Percentiles rank a stretch among this genome's conserved stretches.
These are phyloP conservation scores for Potamilus streckersoni DNA, from an alignment of 1,140 invertebrate genomes.

Conservation along the genomic window DNA sequence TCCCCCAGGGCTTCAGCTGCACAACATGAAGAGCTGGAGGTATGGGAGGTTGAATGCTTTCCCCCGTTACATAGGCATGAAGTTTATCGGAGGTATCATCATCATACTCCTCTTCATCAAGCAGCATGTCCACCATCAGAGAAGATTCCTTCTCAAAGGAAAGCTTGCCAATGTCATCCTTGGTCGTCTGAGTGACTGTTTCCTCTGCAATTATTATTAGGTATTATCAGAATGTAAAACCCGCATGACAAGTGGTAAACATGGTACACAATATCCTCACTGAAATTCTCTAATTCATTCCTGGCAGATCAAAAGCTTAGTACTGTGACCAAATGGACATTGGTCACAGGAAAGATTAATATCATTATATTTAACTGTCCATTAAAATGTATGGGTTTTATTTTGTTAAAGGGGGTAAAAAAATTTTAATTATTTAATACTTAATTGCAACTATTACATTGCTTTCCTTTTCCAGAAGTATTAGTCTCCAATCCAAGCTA, in stretches of 20 bases:
- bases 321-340: too few species aligned
- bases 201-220: conserved; percentile 17
- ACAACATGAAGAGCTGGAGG: conserved; percentile 15
- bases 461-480: too few species aligned
- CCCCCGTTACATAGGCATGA: conserved; percentile 49
- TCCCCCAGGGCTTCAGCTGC: not conserved
- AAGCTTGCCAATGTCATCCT: conserved; percentile 34
- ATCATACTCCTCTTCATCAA: conserved; percentile 54
- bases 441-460: too few species aligned
- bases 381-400: too few species aligned
- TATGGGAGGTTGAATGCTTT: conserved; percentile 31
- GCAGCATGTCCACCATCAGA: conserved; percentile 55
- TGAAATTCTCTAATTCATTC: too few species aligned
- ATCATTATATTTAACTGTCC: too few species aligned
- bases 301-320: too few species aligned
- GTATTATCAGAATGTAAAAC: not conserved
- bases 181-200: conserved; percentile 25
- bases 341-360: too few species aligned
- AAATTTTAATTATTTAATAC: too few species aligned
- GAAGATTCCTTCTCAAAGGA: conserved; percentile 49
- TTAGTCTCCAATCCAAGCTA: too few species aligned
- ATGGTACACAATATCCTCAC: too few species aligned
- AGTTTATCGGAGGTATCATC: conserved; percentile 48
- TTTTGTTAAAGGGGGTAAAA: too few species aligned
- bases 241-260: not conserved